Evolutionary conservation across 2,113 vertebrate species (phyloP), one percentile per base, ranked within the genome.

Genomic region (Dissostichus mawsoni): DNA sequence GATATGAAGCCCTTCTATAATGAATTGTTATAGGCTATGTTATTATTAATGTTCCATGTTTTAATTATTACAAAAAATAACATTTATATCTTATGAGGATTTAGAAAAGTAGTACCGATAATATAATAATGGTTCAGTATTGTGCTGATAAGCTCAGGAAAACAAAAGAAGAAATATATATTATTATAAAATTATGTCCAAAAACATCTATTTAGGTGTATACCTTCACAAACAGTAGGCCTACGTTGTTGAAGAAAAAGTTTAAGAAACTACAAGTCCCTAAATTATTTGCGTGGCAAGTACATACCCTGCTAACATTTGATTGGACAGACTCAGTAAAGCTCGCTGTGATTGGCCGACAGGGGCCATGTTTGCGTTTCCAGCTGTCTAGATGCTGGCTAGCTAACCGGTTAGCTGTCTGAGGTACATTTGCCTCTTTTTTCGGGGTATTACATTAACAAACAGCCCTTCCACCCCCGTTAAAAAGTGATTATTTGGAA

Each of bases 331-430:
- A 0, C n/a, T n/a, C 12, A 88, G 68, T 55, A 89, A 88, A 51
- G 33, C 25, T 8, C 57, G 12, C 3, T 69, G 0, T 80, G 81
- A 94, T 94, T 94, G 94, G 93, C 64, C 17, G 5, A 5, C n/a
- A 64, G 74, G 44, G 16, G 83, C 89, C 92, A 90, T 78, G 84
- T 92, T 91, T 85, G 78, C 78, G 48, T 62, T 55, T 48, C 68
- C 87, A 90, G 86, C 89, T 90, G 91, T 90, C 68, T 80, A 25
- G 68, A 82, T 78, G 76, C 44, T 57, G 76, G 69, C 65, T 67
- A 74, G 87, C 89, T 90, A 90, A 87, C 91, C 88, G 89, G 93
- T 73, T 89, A 90, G 86, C 90, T 14, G 66, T 68, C 59, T 56
- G 57, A 64, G 83, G 64, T 25, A 70, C 61, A 29, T 70, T 79